Conservation (phyloP, 2,113 vertebrate genomes). For the Nothobranchius kuhntae region DNA sequence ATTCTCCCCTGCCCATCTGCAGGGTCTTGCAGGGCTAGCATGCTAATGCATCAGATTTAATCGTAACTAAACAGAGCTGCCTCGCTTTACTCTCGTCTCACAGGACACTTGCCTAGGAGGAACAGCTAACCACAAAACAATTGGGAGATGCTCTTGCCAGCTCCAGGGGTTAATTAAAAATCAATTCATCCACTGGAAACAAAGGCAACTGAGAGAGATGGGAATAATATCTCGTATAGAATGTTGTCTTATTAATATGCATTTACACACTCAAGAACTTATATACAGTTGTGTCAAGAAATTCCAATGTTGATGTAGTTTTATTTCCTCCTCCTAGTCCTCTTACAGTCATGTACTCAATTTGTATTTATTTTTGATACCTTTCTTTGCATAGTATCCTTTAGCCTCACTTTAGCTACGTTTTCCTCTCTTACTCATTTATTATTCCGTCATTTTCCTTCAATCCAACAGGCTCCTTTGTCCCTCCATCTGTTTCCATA, state of each 20-base stretch:
- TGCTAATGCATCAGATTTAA: slow-evolving; percentile 68
- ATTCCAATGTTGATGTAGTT: slow-evolving; percentile 52
- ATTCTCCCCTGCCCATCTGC: slow-evolving; percentile 37
- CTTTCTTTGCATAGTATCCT: slow-evolving; percentile 1
- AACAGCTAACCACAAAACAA: slow-evolving; percentile 28
- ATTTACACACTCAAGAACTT: slow-evolving; percentile 40
- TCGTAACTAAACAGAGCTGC: slow-evolving; percentile 61
- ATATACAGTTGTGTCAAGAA: slow-evolving; percentile 39
- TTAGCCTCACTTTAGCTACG: slow-evolving; percentile 15
- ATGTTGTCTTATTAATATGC: slow-evolving; percentile 43
- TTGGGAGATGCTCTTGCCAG: slow-evolving; percentile 48
- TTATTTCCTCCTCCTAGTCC: no score
- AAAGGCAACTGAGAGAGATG: slow-evolving; percentile 43
- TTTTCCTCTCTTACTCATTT: slow-evolving; percentile 19
- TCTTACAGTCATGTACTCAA: no score
- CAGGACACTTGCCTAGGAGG: slow-evolving; percentile 43
- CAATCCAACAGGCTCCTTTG: slow-evolving; percentile 4
- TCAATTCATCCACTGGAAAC: slow-evolving; percentile 68
- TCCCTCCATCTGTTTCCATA: slow-evolving; percentile 41
- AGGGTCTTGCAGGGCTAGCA: slow-evolving; percentile 52
- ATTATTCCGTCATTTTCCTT: slow-evolving; percentile 16
- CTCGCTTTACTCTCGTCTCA: slow-evolving; percentile 48
- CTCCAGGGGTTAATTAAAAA: slow-evolving; percentile 73
- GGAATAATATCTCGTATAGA: slow-evolving; percentile 44
- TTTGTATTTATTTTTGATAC: not conserved